These are phyloP conservation scores for Adelognathus sp. DNA, from an alignment of 2,888 invertebrate genomes.

Conservation along the genomic window DNA sequence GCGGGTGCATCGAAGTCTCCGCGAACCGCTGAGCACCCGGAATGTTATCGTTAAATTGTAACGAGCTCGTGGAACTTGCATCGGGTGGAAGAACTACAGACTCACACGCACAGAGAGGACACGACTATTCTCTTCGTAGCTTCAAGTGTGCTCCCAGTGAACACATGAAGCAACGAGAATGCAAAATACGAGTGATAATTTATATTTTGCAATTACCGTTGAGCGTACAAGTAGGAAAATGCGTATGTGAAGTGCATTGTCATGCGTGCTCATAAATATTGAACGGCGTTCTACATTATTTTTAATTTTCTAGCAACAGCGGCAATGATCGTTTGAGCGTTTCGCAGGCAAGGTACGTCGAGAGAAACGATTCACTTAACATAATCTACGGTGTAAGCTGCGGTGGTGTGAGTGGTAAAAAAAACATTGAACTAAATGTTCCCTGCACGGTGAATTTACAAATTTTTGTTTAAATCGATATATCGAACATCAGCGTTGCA, in stretches of 20 bases:
- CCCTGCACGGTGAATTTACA: no score
- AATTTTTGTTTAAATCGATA: no score
- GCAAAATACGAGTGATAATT: slow-evolving; percentile 27
- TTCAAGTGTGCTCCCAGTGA: background rate
- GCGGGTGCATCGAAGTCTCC: slow-evolving; percentile 33
- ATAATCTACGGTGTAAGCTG: no score
- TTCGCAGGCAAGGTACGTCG: no score
- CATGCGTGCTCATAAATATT: slow-evolving; percentile 13
- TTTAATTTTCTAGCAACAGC: no score
- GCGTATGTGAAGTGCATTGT: background rate
- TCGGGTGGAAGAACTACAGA: slow-evolving; percentile 23
- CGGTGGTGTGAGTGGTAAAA: no score
- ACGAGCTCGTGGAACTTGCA: slow-evolving; percentile 50
- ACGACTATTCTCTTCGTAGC: slow-evolving; percentile 12
- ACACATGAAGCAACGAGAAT: background rate
- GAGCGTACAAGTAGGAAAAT: slow-evolving; percentile 8
- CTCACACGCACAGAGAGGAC: slow-evolving; percentile 1
- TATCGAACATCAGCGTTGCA: no score
- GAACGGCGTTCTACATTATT: slow-evolving; percentile 4
- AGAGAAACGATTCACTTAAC: no score
- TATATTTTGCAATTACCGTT: slow-evolving; percentile 25
- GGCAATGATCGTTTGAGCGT: no score
- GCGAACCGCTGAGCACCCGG: slow-evolving; percentile 23
- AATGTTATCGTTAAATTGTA: slow-evolving; percentile 59
- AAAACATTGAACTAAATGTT: no score